Conservation (phyloP, 2,113 vertebrate species). For the Furnarius figulus region DNA sequence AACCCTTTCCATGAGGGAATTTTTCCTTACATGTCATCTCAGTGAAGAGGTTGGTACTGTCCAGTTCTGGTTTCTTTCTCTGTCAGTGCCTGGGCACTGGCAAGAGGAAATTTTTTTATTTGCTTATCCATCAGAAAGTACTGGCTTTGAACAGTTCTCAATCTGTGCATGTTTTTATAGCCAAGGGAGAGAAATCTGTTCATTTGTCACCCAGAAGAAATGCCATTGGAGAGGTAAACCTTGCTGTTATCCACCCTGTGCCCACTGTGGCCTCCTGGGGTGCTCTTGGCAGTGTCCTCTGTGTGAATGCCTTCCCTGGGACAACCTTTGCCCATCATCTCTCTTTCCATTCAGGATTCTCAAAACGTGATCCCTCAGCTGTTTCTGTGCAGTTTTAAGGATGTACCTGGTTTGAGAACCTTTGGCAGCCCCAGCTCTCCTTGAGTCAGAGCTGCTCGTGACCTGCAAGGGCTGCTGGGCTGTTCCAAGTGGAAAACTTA, state of each 20-base stretch:
- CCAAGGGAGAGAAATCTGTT: not conserved
- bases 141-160: not conserved
- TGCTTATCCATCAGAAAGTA: not conserved
- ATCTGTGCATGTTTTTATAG: not conserved
- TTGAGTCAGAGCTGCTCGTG: not conserved
- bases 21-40: not conserved
- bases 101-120: not conserved
- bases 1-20: not conserved
- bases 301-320: no score
- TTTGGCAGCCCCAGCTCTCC: not conserved
- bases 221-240: not conserved
- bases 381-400: not conserved
- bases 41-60: not conserved
- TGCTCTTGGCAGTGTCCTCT: not conserved
- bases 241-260: not conserved
- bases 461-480: not conserved
- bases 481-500: not conserved
- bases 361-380: not conserved
- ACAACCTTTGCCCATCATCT: not conserved
- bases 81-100: not conserved
- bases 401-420: not conserved
- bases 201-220: not conserved
- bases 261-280: accelerated
- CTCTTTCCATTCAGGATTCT: not conserved
- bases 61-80: not conserved